Base-by-base conservation (phyloP, 2,113 vertebrate genomes). In the Silurus meridionalis region DNA sequence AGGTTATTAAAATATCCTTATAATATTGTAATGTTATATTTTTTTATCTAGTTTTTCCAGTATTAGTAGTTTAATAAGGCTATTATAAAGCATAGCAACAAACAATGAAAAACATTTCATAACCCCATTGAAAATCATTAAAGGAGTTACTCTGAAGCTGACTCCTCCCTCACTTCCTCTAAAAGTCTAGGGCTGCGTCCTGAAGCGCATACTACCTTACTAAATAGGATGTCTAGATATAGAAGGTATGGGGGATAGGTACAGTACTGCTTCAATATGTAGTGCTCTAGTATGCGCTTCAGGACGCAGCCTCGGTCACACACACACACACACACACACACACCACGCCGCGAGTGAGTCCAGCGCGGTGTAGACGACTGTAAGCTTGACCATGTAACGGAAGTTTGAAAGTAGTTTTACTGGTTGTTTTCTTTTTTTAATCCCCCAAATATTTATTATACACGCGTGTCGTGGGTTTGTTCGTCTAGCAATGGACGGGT, bases 161-260 rank as follows among this genome's bases (percentile, higher is more conserved):
- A 87, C 74, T 86, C 87, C 88, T 86, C 88, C 88, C 81, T 80
- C 66, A 88, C 82, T 86, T 84, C 85, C 85, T 83, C 72, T 55
- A 60, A 57, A 63, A 57, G n/a, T 55, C 85, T 37, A 21, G 19
- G 52, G 82, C 66, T 8, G n/a, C 66, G 66, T 71, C 66, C 66
- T 83, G 14, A 55, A 71, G 10, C 13, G 10, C 53, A 48, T 13
- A 72, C 67, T 83, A 13, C 19, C 37, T 6, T 74, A 60, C 82
- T 83, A 28, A n/a, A 17, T 5, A 69, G 50, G 53, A 37, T 19
- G 81, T 10, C 14, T 69, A 64, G 46, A 13, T 5, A 13, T 21
- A 17, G 1, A n/a, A 75, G 19, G 10, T 52, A 75, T 6, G n/a
- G 21, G 21, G 13, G 48, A 14, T 8, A 77, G 11, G 19, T 2